Evolutionary conservation across 2,797 vertebrate genomes (phyloP).

Genomic region (Columba guinea): DNA sequence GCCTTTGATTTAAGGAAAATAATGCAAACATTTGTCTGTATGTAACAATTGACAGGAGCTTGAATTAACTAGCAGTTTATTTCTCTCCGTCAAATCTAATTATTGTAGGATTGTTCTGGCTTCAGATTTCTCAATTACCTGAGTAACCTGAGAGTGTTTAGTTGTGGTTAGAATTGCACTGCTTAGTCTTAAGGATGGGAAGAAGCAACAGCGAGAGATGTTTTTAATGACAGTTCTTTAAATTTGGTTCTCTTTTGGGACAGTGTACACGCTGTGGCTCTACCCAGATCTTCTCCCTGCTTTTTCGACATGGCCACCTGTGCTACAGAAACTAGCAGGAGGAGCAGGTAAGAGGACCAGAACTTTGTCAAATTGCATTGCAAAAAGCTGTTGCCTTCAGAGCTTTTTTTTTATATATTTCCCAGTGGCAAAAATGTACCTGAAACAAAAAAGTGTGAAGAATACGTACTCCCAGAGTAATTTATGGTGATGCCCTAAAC

Average conservation of each 20-base stretch:
- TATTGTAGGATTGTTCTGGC: neutral
- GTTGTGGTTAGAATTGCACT: neutral
- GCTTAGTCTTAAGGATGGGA: neutral
- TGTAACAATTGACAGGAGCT: neutral
- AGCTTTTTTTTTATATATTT: neutral
- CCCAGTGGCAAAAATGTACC: neutral
- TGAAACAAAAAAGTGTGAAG: neutral
- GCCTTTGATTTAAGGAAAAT: neutral
- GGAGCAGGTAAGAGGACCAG: conserved; percentile 89
- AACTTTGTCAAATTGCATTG: neutral
- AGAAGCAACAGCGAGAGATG: neutral
- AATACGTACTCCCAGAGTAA: neutral
- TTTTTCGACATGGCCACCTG: conserved; percentile 91
- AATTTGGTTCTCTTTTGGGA: conserved; percentile 45
- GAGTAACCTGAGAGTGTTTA: neutral
- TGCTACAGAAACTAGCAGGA: conserved; percentile 89
- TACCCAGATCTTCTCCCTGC: conserved; percentile 86
- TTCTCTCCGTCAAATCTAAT: neutral
- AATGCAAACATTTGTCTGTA: neutral
- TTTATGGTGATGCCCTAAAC: neutral
- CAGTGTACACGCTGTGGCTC: conserved; percentile 92
- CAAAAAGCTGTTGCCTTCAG: neutral
- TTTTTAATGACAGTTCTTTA: neutral
- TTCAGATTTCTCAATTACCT: neutral
- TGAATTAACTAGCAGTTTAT: neutral